A percentile compares a stretch with the other conserved stretches of the same genome.
These are phyloP conservation scores for Rhineura floridana DNA, from an alignment of 2,113 vertebrate species.

Conservation along the genomic window DNA sequence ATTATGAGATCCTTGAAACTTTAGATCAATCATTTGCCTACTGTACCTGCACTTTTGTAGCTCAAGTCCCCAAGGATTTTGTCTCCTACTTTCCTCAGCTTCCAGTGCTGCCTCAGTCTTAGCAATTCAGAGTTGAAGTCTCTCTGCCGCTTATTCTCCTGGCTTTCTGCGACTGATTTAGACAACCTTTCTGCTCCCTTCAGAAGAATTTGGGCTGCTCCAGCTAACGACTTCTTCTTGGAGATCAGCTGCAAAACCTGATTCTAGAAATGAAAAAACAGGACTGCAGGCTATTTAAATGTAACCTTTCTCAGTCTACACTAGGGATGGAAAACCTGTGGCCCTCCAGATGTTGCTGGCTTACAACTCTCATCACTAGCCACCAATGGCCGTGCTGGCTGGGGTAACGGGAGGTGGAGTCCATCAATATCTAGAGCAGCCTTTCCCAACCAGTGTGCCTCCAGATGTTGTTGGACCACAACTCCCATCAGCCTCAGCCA, in stretches of 20 bases:
- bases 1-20: neutral
- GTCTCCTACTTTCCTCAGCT: slow-evolving; percentile 96
- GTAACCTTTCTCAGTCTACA: too few relatives aligned
- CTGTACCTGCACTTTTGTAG: slow-evolving; percentile 93
- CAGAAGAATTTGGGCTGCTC: slow-evolving; percentile 91
- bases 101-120: slow-evolving; percentile 95
- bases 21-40: too few relatives aligned
- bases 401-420: too few relatives aligned
- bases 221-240: slow-evolving; percentile 93
- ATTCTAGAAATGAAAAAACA: slow-evolving; percentile 72
- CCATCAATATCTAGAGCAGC: neutral
- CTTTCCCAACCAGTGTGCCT: too few relatives aligned
- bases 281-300: neutral
- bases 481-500: too few relatives aligned
- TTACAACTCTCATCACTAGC: neutral
- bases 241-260: slow-evolving; percentile 94
- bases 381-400: neutral
- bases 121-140: slow-evolving; percentile 97
- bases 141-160: slow-evolving; percentile 92
- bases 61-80: slow-evolving; percentile 98
- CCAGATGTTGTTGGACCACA: too few relatives aligned
- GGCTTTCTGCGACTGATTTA: slow-evolving; percentile 93
- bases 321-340: neutral
- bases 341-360: neutral
- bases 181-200: slow-evolving; percentile 94